Evolutionary conservation across 2,797 vertebrate species (phyloP).

Genomic region (Lagocephalus sceleratus): DNA sequence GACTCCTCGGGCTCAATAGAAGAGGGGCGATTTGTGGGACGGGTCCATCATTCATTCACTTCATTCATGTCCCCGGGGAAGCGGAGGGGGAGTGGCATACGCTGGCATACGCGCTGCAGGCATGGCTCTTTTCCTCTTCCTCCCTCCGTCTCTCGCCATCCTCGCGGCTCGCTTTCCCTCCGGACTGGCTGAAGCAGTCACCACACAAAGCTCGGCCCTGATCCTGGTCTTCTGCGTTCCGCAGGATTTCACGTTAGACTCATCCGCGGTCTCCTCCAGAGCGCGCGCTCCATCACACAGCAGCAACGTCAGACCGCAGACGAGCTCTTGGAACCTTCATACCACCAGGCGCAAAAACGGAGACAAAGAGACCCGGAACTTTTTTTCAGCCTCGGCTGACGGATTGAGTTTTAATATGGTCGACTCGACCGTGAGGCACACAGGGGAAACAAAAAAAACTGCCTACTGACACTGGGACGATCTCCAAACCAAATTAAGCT

Average conservation of each 20-base stretch:
- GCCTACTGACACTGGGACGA: slow-evolving; percentile 46
- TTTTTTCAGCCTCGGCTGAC: slow-evolving; percentile 46
- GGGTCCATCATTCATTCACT: slow-evolving; percentile 75
- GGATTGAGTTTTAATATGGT: slow-evolving; percentile 65
- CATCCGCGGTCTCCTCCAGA: slow-evolving; percentile 55
- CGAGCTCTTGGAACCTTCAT: slow-evolving; percentile 37
- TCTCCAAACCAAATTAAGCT: slow-evolving; percentile 46
- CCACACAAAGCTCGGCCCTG: slow-evolving; percentile 49
- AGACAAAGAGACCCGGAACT: slow-evolving; percentile 39
- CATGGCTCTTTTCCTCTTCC: slow-evolving; percentile 42
- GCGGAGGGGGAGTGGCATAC: slow-evolving; percentile 59
- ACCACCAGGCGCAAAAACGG: slow-evolving; percentile 50
- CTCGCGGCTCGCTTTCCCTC: slow-evolving; percentile 39
- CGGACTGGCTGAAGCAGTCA: slow-evolving; percentile 50
- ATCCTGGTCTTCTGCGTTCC: slow-evolving; percentile 55
- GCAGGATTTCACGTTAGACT: slow-evolving; percentile 50
- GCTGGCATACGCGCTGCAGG: slow-evolving; percentile 49
- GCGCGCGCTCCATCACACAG: slow-evolving; percentile 29
- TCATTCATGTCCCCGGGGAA: slow-evolving; percentile 65
- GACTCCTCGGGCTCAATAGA: slow-evolving; percentile 65
- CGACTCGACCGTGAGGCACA: slow-evolving; percentile 40
- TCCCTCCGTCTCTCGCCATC: slow-evolving; percentile 45
- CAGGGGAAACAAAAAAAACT: slow-evolving; percentile 26
- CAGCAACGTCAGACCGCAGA: slow-evolving; percentile 53
- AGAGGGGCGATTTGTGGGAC: slow-evolving; percentile 68